Percentiles rank a stretch among this genome's conserved stretches.
These are phyloP conservation scores for Intellagama lesueurii DNA, from an alignment of 2,797 vertebrate genomes.

Conservation along the genomic window DNA sequence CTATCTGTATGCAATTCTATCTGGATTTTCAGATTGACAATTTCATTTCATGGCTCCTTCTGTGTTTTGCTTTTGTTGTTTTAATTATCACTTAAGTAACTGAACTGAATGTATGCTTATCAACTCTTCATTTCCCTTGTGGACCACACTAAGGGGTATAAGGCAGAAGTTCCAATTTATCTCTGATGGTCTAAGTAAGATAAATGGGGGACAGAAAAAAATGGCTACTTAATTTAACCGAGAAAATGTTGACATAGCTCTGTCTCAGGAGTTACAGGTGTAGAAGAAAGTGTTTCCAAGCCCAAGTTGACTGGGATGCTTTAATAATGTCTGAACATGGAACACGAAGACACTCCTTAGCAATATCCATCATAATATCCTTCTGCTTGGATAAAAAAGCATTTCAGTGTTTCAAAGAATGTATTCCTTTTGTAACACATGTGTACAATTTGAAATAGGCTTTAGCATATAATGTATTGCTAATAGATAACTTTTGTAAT, in stretches of 20 bases:
- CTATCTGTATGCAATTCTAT: conserved; percentile 79
- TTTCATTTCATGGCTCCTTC: conserved; percentile 81
- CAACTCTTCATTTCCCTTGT: conserved; percentile 84
- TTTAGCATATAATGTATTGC: too few species aligned
- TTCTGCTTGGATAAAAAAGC: conserved; percentile 23
- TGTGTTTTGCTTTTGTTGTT: conserved; percentile 81
- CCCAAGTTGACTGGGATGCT: conserved; percentile 53
- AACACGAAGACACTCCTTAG: conserved; percentile 53
- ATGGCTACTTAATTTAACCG: conserved; percentile 66
- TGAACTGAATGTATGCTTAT: conserved; percentile 78
- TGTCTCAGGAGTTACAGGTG: conserved; percentile 62
- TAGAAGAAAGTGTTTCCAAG: conserved; percentile 69
- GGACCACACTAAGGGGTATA: conserved; percentile 79
- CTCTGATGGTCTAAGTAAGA: conserved; percentile 78
- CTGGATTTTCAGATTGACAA: conserved; percentile 80
- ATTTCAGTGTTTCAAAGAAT: background rate
- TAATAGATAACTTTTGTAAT: too few species aligned
- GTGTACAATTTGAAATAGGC: background rate
- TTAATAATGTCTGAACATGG: conserved; percentile 65
- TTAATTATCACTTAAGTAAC: conserved; percentile 88
- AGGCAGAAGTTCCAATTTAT: conserved; percentile 81
- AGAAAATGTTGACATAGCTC: conserved; percentile 60
- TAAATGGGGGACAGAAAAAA: conserved; percentile 65
- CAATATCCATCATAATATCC: conserved; percentile 31
- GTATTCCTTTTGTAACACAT: background rate